Evolutionary conservation across 2,888 invertebrate species (phyloP), one percentile per base, ranked within the genome.

Genomic region (Drosophila barbarae): DNA sequence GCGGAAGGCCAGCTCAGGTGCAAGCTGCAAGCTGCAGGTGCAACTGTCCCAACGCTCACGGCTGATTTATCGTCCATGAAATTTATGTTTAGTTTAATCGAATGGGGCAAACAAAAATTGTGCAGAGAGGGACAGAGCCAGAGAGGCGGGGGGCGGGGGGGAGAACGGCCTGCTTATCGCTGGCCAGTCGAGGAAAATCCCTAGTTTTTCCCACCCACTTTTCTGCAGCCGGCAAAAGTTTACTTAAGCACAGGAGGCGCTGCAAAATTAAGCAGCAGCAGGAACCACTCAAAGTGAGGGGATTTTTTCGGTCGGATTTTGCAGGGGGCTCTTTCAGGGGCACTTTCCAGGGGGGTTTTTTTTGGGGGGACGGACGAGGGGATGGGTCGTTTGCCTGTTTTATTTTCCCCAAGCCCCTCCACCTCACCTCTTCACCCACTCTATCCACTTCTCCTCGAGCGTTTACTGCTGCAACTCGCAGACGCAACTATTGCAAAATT

Each of bases 51-150:
- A 56, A 47, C 72, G 59, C 71, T 68, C 72, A 59, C 65, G 69
- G 69, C 84, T 80, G 84, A 80, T 80, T 80, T 85, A 80, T 80
- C 63, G 85, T 72, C 81, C 77, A 77, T 80, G 72, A 80, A 80
- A 80, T 80, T 83, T 85, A 80, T 80, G 85, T 83, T 80, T 85
- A 80, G 85, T 85, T 85, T 85, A 85, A 80, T 79, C 85, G 85
- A 85, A 85, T 79, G 72, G 69, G 71, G 85, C 74, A 82, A 69
- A 69, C 73, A 73, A 53, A 63, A 68, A 73, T 47, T 58, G 54
- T 44, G 58, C 61, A 58, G 34, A 34, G 34, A 13, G 2, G 18
- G 9, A 30, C 26, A 3, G n/a, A 36, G 38, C 1, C 23, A 8
- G 5, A 10, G 38, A 2, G 39, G 6, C 12, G 1, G 12, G 1